Conservation (phyloP, 2,797 vertebrate genomes). For the Pterois miles region DNA sequence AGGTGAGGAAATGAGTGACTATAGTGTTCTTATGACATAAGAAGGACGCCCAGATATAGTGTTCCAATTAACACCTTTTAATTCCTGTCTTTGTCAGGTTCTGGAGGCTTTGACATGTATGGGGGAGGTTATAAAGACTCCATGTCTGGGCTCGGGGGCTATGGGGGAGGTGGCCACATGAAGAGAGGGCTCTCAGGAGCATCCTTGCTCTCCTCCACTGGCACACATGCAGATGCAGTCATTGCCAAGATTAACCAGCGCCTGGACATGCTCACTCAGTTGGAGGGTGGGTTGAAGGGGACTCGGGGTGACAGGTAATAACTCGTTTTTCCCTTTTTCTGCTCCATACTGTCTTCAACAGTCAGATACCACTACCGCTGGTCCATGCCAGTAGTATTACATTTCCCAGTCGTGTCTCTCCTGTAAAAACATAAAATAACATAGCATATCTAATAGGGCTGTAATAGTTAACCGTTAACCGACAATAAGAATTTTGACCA, state of each 20-base stretch:
- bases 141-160: slow-evolving; percentile 80
- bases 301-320: slow-evolving; percentile 81
- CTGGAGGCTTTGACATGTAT: slow-evolving; percentile 86
- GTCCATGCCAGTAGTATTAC: neutral
- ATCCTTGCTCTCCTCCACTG: slow-evolving; percentile 78
- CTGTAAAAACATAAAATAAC: neutral
- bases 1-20: slow-evolving; percentile 67
- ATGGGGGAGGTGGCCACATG: slow-evolving; percentile 82
- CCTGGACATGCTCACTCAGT: slow-evolving; percentile 89
- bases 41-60: neutral
- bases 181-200: slow-evolving; percentile 80
- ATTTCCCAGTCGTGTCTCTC: neutral
- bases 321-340: neutral
- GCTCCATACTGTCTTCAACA: neutral
- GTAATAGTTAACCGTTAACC: too few species aligned
- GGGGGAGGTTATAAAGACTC: slow-evolving; percentile 89
- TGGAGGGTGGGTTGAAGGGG: slow-evolving; percentile 87
- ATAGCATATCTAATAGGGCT: neutral
- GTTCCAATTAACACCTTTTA: neutral
- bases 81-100: slow-evolving; percentile 74
- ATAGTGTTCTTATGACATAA: neutral
- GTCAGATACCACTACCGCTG: neutral
- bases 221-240: slow-evolving; percentile 86
- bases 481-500: too few species aligned
- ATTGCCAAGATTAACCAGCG: slow-evolving; percentile 93